phyloP scores from a whole-genome alignment of 2,888 invertebrate species.

The Monopis laevigella region DNA sequence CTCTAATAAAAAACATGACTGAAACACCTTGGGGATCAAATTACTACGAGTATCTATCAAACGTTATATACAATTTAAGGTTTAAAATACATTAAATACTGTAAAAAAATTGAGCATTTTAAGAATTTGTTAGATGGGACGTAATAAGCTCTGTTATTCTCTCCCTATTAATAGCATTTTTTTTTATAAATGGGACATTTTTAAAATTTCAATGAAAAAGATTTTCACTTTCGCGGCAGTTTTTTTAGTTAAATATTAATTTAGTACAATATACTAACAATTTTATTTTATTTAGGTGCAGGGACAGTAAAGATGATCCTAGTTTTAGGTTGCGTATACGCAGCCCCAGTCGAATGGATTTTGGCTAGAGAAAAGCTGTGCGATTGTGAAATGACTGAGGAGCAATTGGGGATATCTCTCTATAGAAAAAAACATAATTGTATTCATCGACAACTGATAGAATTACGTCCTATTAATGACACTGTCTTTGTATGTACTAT shows the following conservation, averaged over 20 bases:
- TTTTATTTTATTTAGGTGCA: constrained; percentile 17
- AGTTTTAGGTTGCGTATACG: constrained; percentile 44
- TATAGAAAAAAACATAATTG: constrained; percentile 52
- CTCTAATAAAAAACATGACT: too few relatives aligned
- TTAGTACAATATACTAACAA: background rate
- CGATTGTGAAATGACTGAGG: constrained; percentile 50
- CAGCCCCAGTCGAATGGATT: constrained; percentile 40
- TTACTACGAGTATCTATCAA: too few relatives aligned
- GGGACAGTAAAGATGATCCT: constrained; percentile 41
- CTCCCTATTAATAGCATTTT: too few relatives aligned
- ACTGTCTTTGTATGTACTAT: constrained; percentile 36
- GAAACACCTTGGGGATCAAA: too few relatives aligned
- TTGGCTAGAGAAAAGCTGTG: constrained; percentile 51
- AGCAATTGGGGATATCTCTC: constrained; percentile 44
- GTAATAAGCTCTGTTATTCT: too few relatives aligned
- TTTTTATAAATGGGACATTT: too few relatives aligned
- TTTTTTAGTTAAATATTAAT: background rate
- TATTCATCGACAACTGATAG: constrained; percentile 39
- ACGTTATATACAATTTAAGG: too few relatives aligned
- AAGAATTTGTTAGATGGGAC: too few relatives aligned
- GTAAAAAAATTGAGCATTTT: too few relatives aligned
- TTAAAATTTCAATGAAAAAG: too few relatives aligned
- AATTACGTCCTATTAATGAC: constrained; percentile 39
- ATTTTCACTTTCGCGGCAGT: too few relatives aligned
- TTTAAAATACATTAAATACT: too few relatives aligned